A percentile compares a stretch with the other conserved stretches of the same genome.
These are phyloP conservation scores for Drosophila nebulosa DNA, from an alignment of 1,140 invertebrate species.

Conservation along the genomic window DNA sequence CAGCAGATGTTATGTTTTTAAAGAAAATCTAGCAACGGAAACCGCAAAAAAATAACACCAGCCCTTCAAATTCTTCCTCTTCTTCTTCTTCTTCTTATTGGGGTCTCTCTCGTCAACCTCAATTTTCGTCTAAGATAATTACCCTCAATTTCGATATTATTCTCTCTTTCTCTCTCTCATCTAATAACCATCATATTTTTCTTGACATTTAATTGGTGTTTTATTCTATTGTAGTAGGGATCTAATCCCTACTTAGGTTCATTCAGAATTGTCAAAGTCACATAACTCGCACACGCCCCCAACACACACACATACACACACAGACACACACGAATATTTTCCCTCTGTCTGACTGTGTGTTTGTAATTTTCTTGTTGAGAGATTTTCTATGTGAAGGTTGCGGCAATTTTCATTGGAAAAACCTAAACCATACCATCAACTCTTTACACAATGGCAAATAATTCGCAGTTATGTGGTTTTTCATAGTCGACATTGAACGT, in stretches of 20 bases:
- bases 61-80: conserved; percentile 2
- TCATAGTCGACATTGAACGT: conserved; percentile 62
- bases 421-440: conserved; percentile 18
- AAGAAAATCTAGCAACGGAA: conserved; percentile 34
- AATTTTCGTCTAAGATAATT: conserved; percentile 62
- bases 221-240: conserved; percentile 15
- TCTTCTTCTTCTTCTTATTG: conserved; percentile 3
- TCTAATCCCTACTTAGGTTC: conserved; percentile 55
- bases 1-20: conserved; percentile 18
- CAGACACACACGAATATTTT: background rate
- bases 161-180: conserved; percentile 18
- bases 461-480: conserved; percentile 68
- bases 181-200: conserved; percentile 63
- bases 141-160: conserved; percentile 32
- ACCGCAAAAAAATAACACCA: conserved; percentile 46
- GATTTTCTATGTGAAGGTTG: conserved; percentile 81
- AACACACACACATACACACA: background rate
- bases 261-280: conserved; percentile 38
- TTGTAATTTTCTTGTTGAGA: conserved; percentile 79
- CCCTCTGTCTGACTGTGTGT: background rate
- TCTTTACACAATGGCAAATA: conserved; percentile 67
- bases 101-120: conserved; percentile 38
- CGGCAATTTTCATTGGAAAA: conserved; percentile 19
- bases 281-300: conserved; percentile 12
- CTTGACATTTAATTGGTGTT: conserved; percentile 41